Percentiles rank a stretch among this genome's conserved stretches.
These are phyloP conservation scores for Drosophila mayri DNA, from an alignment of 1,140 invertebrate species.

Conservation along the genomic window DNA sequence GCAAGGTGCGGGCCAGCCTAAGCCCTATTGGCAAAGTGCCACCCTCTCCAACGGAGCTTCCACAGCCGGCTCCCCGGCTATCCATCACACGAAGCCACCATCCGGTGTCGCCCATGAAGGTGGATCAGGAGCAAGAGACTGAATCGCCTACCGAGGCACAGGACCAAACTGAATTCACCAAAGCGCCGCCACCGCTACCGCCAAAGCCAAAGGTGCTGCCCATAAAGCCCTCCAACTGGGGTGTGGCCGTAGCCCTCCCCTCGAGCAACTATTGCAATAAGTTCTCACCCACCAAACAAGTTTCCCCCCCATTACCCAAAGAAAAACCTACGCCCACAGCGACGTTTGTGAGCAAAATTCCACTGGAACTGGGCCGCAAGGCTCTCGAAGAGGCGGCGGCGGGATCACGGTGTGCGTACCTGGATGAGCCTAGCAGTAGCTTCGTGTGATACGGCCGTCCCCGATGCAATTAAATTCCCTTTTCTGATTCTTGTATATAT, in stretches of 20 bases:
- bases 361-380: constrained; percentile 64
- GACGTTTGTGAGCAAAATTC: constrained; percentile 57
- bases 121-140: constrained; percentile 63
- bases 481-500: constrained; percentile 47
- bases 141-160: constrained; percentile 36
- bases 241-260: constrained; percentile 54
- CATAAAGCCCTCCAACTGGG: constrained; percentile 87
- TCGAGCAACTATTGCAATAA: constrained; percentile 66
- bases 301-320: constrained; percentile 38
- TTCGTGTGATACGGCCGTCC: constrained; percentile 85
- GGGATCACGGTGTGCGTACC: constrained; percentile 85
- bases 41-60: constrained; percentile 44
- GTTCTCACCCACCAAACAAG: constrained; percentile 65
- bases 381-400: constrained; percentile 59
- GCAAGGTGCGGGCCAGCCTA: constrained; percentile 70
- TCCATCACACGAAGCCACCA: constrained; percentile 70
- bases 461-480: constrained; percentile 18
- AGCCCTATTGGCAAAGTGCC: constrained; percentile 67
- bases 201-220: constrained; percentile 87
- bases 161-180: constrained; percentile 62
- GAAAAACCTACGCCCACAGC: constrained; percentile 39
- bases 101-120: constrained; percentile 70
- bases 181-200: constrained; percentile 86
- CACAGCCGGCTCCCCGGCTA: constrained; percentile 79
- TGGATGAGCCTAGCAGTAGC: constrained; percentile 88